Conservation (phyloP, 1,140 invertebrate species). For the Oncopeltus fasciatus region DNA sequence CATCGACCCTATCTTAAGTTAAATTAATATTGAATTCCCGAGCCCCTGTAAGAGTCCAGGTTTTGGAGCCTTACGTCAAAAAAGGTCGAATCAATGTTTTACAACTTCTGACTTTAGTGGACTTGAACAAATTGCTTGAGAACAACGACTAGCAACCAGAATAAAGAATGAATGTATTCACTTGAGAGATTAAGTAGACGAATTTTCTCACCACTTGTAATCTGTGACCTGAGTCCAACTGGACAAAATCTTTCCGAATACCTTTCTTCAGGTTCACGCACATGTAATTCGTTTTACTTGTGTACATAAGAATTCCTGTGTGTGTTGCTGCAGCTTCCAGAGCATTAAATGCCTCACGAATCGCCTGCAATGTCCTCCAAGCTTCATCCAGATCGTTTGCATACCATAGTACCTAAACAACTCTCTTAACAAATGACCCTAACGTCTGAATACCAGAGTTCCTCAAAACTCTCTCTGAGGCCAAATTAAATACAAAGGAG, state of each 20-base stretch:
- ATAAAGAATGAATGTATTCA: not conserved
- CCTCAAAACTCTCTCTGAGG: not conserved
- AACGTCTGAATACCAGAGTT: not conserved
- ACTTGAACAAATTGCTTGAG: too few relatives aligned
- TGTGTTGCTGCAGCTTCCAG: not conserved
- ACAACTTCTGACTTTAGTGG: too few relatives aligned
- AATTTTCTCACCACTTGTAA: not conserved
- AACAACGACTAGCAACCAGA: not conserved
- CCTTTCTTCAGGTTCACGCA: not conserved
- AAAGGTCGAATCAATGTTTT: too few relatives aligned
- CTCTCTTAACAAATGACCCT: not conserved
- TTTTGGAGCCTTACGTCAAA: too few relatives aligned
- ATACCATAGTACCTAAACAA: not conserved
- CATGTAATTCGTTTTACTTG: not conserved
- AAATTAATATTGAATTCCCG: too few relatives aligned
- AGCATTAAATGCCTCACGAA: not conserved
- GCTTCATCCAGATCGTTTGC: not conserved
- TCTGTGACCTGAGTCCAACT: not conserved
- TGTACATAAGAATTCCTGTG: not conserved
- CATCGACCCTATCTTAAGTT: too few relatives aligned
- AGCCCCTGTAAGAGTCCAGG: too few relatives aligned
- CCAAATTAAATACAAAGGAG: not conserved
- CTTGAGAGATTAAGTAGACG: not conserved
- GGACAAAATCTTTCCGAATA: not conserved
- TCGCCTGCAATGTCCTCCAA: not conserved